Evolutionary conservation across 2,113 vertebrate genomes (phyloP), one percentile per base, ranked within the genome.

Genomic region (Nannospalax galili): DNA sequence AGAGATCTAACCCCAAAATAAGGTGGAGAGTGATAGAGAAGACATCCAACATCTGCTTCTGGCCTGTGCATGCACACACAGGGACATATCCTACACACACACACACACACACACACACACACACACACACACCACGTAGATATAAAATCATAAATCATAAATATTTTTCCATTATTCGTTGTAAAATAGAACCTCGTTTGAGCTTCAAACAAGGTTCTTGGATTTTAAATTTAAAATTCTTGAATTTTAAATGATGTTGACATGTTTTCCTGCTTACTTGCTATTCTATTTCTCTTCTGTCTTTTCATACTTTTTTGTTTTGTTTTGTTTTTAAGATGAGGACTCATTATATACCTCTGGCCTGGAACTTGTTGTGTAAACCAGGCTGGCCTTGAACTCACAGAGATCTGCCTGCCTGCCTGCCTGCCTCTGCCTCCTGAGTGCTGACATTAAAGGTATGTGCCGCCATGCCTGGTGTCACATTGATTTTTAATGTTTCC

Each of bases 201-300:
- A 80, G 92, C 45, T 93, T 92, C n/a, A n/a, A n/a, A n/a, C n/a
- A 35, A 67, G n/a, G n/a, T 90, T 56, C 9, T 89, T 96, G 30
- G 4, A 93, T 91, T 86, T 93, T 90, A 80, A 48, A 32, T 84
- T n/a, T n/a, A n/a, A 48, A 35, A 67, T 90, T 56, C 9, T 89
- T 96, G 30, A 6, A 93, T 91, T 86, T 93, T 90, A 80, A 48
- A 32, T 84, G 40, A 86, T 65, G 15, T 56, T 45, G 37, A 75
- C 87, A 67, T 75, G 72, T 74, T 73, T 93, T 95, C 6, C 48
- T 94, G 45, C 4, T 95, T 30, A 70, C 75, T 85, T 87, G 7
- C 60, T 84, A 6, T 78, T 95, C 14, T 11, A 74, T 95, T 93
- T 95, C 67, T 92, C 1, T 93, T 45, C 24, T 92, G 45, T 60